Conservation (phyloP, 1,140 invertebrate species). For the Eupristina koningsbergeri region DNA sequence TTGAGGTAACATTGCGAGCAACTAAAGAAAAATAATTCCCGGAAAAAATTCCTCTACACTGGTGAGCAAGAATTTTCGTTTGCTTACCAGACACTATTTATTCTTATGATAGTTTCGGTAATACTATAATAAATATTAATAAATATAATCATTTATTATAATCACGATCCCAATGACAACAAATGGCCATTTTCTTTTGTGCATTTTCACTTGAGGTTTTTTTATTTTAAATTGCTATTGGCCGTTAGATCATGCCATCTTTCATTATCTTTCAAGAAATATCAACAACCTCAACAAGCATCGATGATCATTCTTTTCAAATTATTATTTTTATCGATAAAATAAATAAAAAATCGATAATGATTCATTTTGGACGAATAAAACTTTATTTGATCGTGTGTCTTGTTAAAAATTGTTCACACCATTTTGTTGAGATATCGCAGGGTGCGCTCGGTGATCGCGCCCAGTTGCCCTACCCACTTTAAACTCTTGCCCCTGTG, state of each 20-base stretch:
- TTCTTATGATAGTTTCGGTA: background rate
- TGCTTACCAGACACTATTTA: background rate
- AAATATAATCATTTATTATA: background rate
- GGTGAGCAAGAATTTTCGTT: slow-evolving; percentile 29
- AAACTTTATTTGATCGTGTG: too few species aligned
- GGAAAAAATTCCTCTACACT: slow-evolving; percentile 24
- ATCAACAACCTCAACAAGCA: too few species aligned
- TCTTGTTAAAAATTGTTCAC: slow-evolving; percentile 41
- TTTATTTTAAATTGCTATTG: background rate
- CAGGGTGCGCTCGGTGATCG: slow-evolving; percentile 50
- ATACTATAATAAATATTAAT: too few species aligned
- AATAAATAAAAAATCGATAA: too few species aligned
- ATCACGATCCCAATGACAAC: too few species aligned
- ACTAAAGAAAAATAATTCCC: slow-evolving; percentile 39
- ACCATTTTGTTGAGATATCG: slow-evolving; percentile 37
- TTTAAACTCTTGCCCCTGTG: background rate
- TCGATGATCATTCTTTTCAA: too few species aligned
- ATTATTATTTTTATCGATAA: too few species aligned
- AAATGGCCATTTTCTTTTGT: too few species aligned
- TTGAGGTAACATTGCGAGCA: slow-evolving; percentile 13
- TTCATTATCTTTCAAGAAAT: too few species aligned
- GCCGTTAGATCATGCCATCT: too few species aligned
- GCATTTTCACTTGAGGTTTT: too few species aligned
- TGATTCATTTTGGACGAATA: too few species aligned
- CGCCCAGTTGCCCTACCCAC: background rate